Percentiles rank a stretch among this genome's conserved stretches.
These are phyloP conservation scores for Tragelaphus oryx DNA, from an alignment of 2,797 vertebrate species.

Conservation along the genomic window DNA sequence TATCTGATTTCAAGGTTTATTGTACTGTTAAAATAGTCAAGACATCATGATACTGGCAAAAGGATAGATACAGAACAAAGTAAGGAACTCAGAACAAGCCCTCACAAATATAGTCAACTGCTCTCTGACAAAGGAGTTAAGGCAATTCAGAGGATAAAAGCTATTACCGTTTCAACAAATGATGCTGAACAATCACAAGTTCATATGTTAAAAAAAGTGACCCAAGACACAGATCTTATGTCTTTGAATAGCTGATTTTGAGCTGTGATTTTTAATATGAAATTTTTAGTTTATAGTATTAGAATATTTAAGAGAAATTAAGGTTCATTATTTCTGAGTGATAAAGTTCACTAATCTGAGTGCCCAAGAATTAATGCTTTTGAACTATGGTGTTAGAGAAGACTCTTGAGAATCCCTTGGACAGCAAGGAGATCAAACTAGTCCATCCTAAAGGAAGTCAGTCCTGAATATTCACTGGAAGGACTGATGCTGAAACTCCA, in stretches of 20 bases:
- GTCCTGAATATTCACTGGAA: not conserved
- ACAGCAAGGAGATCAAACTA: not conserved
- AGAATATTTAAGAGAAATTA: not conserved
- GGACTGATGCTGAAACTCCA: not conserved
- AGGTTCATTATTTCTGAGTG: not conserved
- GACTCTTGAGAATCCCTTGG: not conserved
- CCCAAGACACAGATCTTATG: not conserved
- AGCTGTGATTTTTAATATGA: not conserved
- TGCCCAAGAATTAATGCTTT: not conserved
- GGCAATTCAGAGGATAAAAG: not conserved
- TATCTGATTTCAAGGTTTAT: not conserved
- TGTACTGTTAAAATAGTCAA: not conserved
- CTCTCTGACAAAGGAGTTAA: not conserved
- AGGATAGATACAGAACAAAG: not conserved
- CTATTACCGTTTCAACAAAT: not conserved
- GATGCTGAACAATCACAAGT: not conserved
- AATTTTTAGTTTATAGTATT: not conserved
- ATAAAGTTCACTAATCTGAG: not conserved
- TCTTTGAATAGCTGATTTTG: not conserved
- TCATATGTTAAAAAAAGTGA: not conserved
- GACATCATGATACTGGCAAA: not conserved
- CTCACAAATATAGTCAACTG: not conserved
- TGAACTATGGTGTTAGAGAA: not conserved
- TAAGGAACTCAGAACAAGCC: not conserved
- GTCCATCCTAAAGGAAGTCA: not conserved